A percentile compares a stretch with the other conserved stretches of the same genome.
Conservation (phyloP, 2,888 invertebrate genomes). For the Metopia argyrocephala region DNA sequence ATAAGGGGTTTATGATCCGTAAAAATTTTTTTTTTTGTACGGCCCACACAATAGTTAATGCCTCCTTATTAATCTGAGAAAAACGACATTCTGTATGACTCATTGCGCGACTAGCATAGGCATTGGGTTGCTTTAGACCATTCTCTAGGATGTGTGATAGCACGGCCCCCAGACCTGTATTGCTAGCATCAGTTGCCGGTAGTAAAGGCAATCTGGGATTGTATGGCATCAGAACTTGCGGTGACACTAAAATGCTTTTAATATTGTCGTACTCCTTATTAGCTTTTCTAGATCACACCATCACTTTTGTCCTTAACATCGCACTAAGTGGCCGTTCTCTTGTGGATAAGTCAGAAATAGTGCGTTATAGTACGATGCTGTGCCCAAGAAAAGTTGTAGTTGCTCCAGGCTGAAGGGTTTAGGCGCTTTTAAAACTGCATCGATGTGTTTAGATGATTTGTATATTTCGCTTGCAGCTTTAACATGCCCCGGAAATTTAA, state of each 20-base stretch:
- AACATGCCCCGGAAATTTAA: constrained; percentile 44
- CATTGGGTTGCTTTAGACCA: constrained; percentile 35
- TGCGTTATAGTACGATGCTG: constrained; percentile 16
- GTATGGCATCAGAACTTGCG: constrained; percentile 41
- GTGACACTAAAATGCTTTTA: background rate
- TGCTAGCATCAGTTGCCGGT: constrained; percentile 48
- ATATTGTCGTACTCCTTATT: background rate
- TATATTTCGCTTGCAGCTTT: constrained; percentile 47
- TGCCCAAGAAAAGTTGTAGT: constrained; percentile 49
- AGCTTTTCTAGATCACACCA: background rate
- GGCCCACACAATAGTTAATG: constrained; percentile 39
- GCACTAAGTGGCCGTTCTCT: constrained; percentile 8
- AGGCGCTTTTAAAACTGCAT: constrained; percentile 19
- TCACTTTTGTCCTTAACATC: background rate
- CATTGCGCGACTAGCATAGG: constrained; percentile 52
- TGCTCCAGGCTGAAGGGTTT: constrained; percentile 24
- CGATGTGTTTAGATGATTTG: constrained; percentile 36
- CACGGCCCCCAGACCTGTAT: constrained; percentile 50
- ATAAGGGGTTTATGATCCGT: constrained; percentile 56
- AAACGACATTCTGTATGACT: constrained; percentile 46
- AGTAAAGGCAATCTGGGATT: constrained; percentile 15
- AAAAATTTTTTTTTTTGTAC: no score
- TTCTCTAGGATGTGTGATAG: constrained; percentile 21
- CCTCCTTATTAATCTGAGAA: constrained; percentile 46
- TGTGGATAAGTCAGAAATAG: constrained; percentile 23